Percentiles rank a stretch among this genome's conserved stretches.
Evolutionary conservation across 2,113 vertebrate species (phyloP).

Genomic region (Chloropsis hardwickii): DNA sequence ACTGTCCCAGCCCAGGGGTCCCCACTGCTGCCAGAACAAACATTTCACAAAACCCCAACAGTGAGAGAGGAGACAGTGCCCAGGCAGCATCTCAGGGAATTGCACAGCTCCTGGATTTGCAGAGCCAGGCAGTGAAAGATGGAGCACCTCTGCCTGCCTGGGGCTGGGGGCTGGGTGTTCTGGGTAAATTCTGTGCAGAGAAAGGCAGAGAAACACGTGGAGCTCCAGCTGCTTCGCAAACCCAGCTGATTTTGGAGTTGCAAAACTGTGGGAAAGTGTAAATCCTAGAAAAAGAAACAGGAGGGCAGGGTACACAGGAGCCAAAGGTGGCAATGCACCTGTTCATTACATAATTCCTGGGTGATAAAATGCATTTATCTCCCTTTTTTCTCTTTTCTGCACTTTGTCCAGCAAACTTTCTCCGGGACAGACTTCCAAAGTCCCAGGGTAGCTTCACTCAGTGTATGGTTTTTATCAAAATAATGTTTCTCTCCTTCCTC

Average conservation of each 20-base stretch:
- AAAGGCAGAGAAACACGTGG: background rate
- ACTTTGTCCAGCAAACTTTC: background rate
- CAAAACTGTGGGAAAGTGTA: background rate
- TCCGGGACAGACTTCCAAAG: background rate
- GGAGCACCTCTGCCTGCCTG: background rate
- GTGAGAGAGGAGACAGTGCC: no score
- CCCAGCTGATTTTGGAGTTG: background rate
- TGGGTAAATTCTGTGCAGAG: background rate
- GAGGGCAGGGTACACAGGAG: background rate
- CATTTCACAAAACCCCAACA: background rate
- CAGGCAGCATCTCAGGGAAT: fast-evolving
- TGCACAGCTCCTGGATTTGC: background rate
- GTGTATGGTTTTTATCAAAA: background rate
- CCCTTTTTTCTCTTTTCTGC: background rate
- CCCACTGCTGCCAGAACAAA: background rate
- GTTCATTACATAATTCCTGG: background rate
- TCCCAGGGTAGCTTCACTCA: background rate
- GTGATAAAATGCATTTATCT: background rate
- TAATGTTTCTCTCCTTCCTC: background rate
- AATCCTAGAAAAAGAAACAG: background rate
- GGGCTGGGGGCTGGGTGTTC: background rate
- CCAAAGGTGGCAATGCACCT: background rate
- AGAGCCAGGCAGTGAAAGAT: background rate
- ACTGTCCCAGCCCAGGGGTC: background rate
- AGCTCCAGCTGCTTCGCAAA: background rate